Conservation (phyloP, 2,888 invertebrate species). For the Alentia gelatinosa region DNA sequence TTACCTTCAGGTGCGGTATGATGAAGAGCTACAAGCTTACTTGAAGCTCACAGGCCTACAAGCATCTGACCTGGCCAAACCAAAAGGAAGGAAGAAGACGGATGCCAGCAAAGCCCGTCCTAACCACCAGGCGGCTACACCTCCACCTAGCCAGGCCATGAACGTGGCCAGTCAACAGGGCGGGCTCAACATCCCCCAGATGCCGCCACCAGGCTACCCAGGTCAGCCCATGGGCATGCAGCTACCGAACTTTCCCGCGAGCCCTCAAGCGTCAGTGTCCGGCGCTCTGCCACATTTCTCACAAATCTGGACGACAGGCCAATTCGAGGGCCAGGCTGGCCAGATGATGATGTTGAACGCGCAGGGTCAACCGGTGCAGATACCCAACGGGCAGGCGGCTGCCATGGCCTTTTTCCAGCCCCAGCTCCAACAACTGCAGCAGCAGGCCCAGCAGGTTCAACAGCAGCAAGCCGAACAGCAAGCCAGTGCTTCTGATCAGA, state of each 20-base stretch:
- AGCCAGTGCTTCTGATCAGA: neutral
- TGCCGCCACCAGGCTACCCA: slow-evolving; percentile 54
- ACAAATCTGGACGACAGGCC: slow-evolving; percentile 58
- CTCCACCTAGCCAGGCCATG: slow-evolving; percentile 22
- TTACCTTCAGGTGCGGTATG: slow-evolving; percentile 62
- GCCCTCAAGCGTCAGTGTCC: neutral
- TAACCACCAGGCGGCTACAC: neutral
- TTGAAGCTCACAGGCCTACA: slow-evolving; percentile 66
- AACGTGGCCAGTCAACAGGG: neutral
- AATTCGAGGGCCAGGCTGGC: slow-evolving; percentile 41
- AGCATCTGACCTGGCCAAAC: slow-evolving; percentile 65
- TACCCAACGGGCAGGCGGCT: slow-evolving; percentile 24
- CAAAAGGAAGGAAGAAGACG: slow-evolving; percentile 60
- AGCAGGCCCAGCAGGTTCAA: slow-evolving; percentile 46
- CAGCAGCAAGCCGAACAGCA: slow-evolving; percentile 33
- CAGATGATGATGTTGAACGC: slow-evolving; percentile 50
- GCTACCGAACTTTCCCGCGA: slow-evolving; percentile 24
- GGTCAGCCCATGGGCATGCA: slow-evolving; percentile 48
- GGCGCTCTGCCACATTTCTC: slow-evolving; percentile 57
- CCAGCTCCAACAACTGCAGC: slow-evolving; percentile 51
- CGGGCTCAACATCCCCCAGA: neutral
- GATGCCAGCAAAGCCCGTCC: neutral
- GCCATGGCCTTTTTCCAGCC: slow-evolving; percentile 48
- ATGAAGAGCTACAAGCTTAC: slow-evolving; percentile 65
- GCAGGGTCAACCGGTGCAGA: slow-evolving; percentile 22